phyloP scores from a whole-genome alignment of 2,888 invertebrate species.

The Microctonus aethiopoides region DNA sequence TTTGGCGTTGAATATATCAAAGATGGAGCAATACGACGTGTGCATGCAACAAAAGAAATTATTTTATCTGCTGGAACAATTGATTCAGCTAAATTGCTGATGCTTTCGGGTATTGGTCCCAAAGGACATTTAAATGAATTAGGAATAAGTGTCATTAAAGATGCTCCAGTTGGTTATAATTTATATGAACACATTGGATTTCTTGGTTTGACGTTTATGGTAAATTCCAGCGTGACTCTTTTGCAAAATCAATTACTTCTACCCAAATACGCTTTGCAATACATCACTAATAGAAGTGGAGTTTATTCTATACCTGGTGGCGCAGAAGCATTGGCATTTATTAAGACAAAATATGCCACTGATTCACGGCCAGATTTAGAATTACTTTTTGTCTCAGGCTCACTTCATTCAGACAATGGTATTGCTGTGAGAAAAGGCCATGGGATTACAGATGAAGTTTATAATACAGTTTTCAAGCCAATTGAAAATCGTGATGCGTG shows the following conservation, averaged over 20 bases:
- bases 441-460: conserved; percentile 62
- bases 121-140: conserved; percentile 71
- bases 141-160: conserved; percentile 72
- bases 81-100: conserved; percentile 81
- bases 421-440: conserved; percentile 58
- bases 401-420: conserved; percentile 69
- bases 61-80: conserved; percentile 80
- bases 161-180: conserved; percentile 76
- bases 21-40: conserved; percentile 68
- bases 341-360: conserved; percentile 65
- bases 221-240: conserved; percentile 73
- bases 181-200: conserved; percentile 77
- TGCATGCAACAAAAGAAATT: conserved; percentile 72
- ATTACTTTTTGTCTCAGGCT: conserved; percentile 69
- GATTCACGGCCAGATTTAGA: conserved; percentile 64
- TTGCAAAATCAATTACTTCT: conserved; percentile 46
- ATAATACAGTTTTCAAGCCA: conserved; percentile 65
- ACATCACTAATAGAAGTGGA: conserved; percentile 59
- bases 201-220: conserved; percentile 76
- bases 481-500: conserved; percentile 67
- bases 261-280: conserved; percentile 60
- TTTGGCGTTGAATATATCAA: conserved; percentile 68
- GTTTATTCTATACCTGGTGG: conserved; percentile 66
- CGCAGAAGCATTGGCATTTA: conserved; percentile 66
- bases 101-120: conserved; percentile 77